Evolutionary conservation across 1,140 invertebrate species (phyloP).

Genomic region (Platorchestia sp.): DNA sequence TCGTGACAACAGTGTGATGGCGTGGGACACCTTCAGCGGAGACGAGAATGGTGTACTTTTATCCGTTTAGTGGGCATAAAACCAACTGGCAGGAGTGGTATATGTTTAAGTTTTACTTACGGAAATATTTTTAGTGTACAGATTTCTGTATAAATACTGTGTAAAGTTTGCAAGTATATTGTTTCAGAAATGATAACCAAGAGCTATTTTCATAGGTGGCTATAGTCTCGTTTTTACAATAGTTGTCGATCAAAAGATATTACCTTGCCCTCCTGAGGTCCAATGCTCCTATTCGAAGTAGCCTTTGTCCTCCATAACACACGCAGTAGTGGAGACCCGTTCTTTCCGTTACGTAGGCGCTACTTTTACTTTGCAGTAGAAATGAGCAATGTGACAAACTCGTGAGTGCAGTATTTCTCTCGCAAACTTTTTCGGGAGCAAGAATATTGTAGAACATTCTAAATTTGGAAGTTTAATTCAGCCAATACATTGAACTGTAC

Average conservation of each 20-base stretch:
- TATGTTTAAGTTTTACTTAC: no score
- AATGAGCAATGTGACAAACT: background rate
- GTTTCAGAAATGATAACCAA: background rate
- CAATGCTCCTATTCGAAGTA: background rate
- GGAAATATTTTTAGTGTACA: no score
- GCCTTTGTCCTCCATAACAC: no score
- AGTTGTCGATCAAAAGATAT: no score
- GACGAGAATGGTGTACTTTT: no score
- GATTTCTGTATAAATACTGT: no score
- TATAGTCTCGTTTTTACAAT: background rate
- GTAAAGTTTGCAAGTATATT: no score
- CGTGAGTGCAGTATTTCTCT: background rate
- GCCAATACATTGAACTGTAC: background rate
- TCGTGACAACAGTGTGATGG: no score
- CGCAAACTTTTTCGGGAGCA: background rate
- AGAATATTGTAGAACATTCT: background rate
- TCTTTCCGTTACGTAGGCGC: background rate
- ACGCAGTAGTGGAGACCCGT: no score
- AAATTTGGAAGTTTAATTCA: background rate
- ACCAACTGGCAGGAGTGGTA: no score
- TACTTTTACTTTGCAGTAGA: background rate
- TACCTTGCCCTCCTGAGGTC: background rate
- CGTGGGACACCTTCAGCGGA: no score
- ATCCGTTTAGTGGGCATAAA: no score
- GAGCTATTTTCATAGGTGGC: background rate